Evolutionary conservation across 2,888 invertebrate genomes (phyloP), one percentile per base, ranked within the genome.

Genomic region (Drosophila seclusa): DNA sequence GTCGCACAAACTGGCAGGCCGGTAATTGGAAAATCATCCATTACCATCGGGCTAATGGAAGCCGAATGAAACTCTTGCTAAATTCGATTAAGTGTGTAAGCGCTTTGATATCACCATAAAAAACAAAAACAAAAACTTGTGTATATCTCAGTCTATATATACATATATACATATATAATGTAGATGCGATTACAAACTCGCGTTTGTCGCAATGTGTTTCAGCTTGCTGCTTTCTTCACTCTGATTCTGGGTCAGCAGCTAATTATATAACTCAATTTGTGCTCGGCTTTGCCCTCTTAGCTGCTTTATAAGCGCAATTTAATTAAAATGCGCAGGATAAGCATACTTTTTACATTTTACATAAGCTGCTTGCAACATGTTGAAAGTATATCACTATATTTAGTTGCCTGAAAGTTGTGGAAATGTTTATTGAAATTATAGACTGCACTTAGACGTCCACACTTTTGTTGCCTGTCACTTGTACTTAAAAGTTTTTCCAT

Each of bases 21-120:
- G 86, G 86, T 89, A 87, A 87, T 87, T 89, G 87, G 89, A 89
- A 89, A 87, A 87, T 89, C 87, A 83, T 81, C 82, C 87, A 89
- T 89, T 87, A 87, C 82, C 71, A 84, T 70, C 80, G 38, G 74
- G 58, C 87, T 84, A 87, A 86, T 88, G 86, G 86, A 82, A 82
- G 77, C 65, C 70, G 73, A 80, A 80, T 76, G 65, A 86, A 86
- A 88, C 87, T 82, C 76, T 88, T 78, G 78, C 87, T 74, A 76
- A 88, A 86, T 86, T 88, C 87, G 87, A 88, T 86, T 86, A 88
- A 84, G 70, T 76, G 73, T 78, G 78, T 78, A 83, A 82, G 86
- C 75, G 67, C 71, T 73, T 77, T 77, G 83, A 83, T 81, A 83
- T 79, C 72, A 65, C 53, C 62, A 45, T 64, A 42, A 70, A 76